Evolutionary conservation across 2,888 invertebrate species (phyloP).

Genomic region (Temnothorax ravouxi): DNA sequence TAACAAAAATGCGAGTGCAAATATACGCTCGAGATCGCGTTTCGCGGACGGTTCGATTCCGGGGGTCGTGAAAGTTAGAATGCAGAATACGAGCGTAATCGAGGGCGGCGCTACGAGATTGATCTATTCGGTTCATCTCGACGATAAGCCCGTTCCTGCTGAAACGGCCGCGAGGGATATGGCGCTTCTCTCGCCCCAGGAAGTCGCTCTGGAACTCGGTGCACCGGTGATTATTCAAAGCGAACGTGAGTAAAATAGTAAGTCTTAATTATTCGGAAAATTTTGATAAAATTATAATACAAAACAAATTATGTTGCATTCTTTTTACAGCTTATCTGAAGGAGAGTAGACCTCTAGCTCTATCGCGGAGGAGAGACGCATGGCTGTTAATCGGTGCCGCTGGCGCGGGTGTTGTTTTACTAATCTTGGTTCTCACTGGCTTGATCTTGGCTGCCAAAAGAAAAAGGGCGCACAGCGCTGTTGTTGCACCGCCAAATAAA

Average conservation of each 20-base stretch:
- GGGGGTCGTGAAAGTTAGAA: constrained; percentile 83
- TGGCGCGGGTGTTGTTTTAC: constrained; percentile 88
- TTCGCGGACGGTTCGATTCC: constrained; percentile 56
- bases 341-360: constrained; percentile 89
- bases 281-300: background rate
- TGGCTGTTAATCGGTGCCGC: constrained; percentile 91
- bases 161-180: constrained; percentile 94
- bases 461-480: constrained; percentile 82
- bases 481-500: constrained; percentile 79
- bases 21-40: constrained; percentile 62
- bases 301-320: constrained; percentile 8
- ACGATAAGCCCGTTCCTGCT: constrained; percentile 93
- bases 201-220: constrained; percentile 92
- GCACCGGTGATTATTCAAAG: constrained; percentile 93
- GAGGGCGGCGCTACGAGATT: constrained; percentile 85
- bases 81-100: constrained; percentile 83
- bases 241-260: constrained; percentile 90
- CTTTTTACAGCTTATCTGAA: constrained; percentile 89
- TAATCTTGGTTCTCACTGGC: constrained; percentile 85
- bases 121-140: constrained; percentile 93
- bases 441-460: constrained; percentile 80
- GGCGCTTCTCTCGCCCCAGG: constrained; percentile 92
- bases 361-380: constrained; percentile 87
- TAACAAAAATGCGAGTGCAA: background rate
- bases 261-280: constrained; percentile 2